Evolutionary conservation across 2,113 vertebrate species (phyloP).

Genomic region (Camelus bactrianus): DNA sequence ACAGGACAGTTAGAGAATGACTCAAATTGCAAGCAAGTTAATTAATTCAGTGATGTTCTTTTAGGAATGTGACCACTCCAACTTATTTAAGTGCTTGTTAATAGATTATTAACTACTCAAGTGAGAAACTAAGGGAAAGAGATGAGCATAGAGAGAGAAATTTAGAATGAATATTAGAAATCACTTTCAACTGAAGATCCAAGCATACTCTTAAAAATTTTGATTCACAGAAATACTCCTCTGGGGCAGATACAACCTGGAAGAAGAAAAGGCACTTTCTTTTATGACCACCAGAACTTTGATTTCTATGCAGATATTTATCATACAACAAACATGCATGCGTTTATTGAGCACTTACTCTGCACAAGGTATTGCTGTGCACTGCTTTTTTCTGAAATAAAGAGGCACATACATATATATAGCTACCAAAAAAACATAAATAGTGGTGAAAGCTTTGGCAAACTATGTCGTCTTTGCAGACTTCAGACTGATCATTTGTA

Average conservation of each 20-base stretch:
- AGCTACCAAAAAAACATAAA: background rate
- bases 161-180: background rate
- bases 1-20: background rate
- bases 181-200: background rate
- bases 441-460: background rate
- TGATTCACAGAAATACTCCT: background rate
- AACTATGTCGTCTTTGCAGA: background rate
- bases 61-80: background rate
- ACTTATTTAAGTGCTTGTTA: background rate
- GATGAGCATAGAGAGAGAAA: background rate
- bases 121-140: background rate
- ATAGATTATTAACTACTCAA: background rate
- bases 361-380: background rate
- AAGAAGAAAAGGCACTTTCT: background rate
- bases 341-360: background rate
- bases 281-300: background rate
- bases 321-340: background rate
- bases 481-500: background rate
- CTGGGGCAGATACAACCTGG: background rate
- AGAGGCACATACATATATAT: background rate
- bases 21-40: background rate
- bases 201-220: background rate
- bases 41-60: background rate
- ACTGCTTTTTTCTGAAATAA: background rate
- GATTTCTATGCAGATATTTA: background rate